Base-by-base conservation (phyloP, 1,140 invertebrate species). In the Drosophila asahinai region DNA sequence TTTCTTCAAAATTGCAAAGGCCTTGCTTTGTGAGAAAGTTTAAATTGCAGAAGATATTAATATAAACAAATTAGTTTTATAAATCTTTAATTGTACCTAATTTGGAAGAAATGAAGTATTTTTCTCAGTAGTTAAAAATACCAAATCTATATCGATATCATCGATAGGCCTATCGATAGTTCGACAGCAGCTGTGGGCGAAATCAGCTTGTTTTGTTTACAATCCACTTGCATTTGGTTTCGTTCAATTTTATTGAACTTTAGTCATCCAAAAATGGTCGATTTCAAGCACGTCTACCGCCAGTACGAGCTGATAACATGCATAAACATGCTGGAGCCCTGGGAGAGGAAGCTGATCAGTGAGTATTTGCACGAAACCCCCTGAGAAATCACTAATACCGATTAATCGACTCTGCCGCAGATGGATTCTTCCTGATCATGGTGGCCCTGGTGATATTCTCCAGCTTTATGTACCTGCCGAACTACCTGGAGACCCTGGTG, bases 271-370 rank as follows among this genome's bases (percentile, higher is more conserved):
- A 83, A 68, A 63, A 92, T 92, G 91, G 65, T 87, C 15, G 78
- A 92, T 40, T 43, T 86, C 4, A 93, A 92, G 45, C 80, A 91
- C 36, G 74, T 89, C 14, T 93, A 93, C 47, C 74, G 91, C 8
- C 89, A 93, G 60, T 93, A 93, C 58, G 92, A 92, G 42, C 65
- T 87, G 36, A 65, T 90, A 4, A 93, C 92, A 3, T 92, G 92
- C 71, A 79, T 87, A 0, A 81, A 92, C 36, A 93, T 93, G 92
- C 91, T 93, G n/a, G 92, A 93, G 60, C 92, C 92, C 7, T 93
- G 92, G 92, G 92, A 93, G 38, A 78, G 76, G 65, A 93, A 93
- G 43, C 51, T 93, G 25, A 93, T 93, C 55, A 92, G 92, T 93
- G 54, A 79, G 84, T 74, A 58, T 14, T 36, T 15, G 6, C 0